Evolutionary conservation across 2,797 vertebrate genomes (phyloP), one percentile per base, ranked within the genome.

Genomic region (Lepilemur septentrionalis): DNA sequence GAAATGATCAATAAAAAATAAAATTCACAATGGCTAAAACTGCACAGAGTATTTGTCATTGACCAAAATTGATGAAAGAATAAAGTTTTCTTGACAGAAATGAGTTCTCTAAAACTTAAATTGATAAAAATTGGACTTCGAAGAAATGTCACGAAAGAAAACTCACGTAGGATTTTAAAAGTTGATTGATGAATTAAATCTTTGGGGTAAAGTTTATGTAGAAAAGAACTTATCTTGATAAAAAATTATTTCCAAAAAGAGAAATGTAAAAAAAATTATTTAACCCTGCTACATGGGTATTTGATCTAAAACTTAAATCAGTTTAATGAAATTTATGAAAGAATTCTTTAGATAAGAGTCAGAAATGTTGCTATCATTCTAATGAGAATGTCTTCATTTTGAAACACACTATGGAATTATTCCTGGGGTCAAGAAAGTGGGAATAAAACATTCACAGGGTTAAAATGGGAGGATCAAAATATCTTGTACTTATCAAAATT

Each of bases 211-310:
- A 76, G 43, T 84, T 84, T 81, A 78, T 25, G n/a, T 30, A 72
- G n/a, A 89, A 84, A 94, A 80, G 11, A 92, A 86, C 13, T 76
- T 50, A 20, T 61, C 15, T 12, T 41, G 46, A 81, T 84, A 91
- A 72, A 94, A 63, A 63, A 72, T n/a, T 90, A 85, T 35, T 72
- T 76, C 15, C 89, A 35, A 48, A 95, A 97, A 91, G 80, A 46
- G 25, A 35, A 85, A 38, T 92, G 5, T 30, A 67, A 70, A 73
- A 73, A 73, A 30, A 80, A 75, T 35, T 84, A 35, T 91, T 91
- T 89, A 79, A 89, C 7, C 35, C 30, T 15, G 0, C 18, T 94
- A 1, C 23, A 78, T 67, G 61, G 38, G 30, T 55, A 82, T 32
- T 52, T 65, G 70, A 82, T 79, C 3, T 25, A 59, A 89, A 92